Evolutionary conservation across 2,888 invertebrate genomes (phyloP), one percentile per base, ranked within the genome.

Genomic region (Norana najaformis): DNA sequence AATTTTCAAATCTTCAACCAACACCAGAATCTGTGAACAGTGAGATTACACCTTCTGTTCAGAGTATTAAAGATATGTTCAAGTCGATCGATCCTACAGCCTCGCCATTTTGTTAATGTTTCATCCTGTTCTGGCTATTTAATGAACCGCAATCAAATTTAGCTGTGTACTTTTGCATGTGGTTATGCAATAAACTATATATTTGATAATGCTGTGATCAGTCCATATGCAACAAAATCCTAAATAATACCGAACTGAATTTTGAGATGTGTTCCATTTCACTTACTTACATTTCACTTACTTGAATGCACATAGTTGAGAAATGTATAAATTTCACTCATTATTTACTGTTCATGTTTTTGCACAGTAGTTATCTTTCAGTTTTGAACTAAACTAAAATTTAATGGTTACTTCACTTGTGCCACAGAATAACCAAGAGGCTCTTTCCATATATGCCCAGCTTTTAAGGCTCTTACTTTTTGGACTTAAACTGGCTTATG

Each of bases 11-110:
- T 82, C 88, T 47, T 38, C 83, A 30, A 88, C 41, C 69, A 39
- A 35, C 37, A 23, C 36, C 37, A n/a, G 39, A 37, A 23, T 11
- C 89, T 23, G 88, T 89, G 36, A 34, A 83, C 36, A 53, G 35
- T 69, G 82, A 89, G 30, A 30, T 41, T 36, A 36, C 85, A n/a
- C 90, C 89, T 37, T 36, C 85, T 34, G 53, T 88, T 34, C 85
- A 88, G 47, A 85, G 88, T 20, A 92, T 95, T 37, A 95, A 94
- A 92, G 94, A 94, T 90, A 93, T 94, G 90, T 95, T 95, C 92
- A 94, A 95, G 92, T 94, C 94, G n/a, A 94, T 94, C 90, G 95
- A 95, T 91, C 95, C 95, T 0, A 95, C 95, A 34, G 95, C 95
- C 5, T 95, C 95, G 37, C 95, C 95, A 35, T 95, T 95, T 92